A percentile compares a stretch with the other conserved stretches of the same genome.
phyloP scores from a whole-genome alignment of 2,797 vertebrate species.

The Myotis pilosus region DNA sequence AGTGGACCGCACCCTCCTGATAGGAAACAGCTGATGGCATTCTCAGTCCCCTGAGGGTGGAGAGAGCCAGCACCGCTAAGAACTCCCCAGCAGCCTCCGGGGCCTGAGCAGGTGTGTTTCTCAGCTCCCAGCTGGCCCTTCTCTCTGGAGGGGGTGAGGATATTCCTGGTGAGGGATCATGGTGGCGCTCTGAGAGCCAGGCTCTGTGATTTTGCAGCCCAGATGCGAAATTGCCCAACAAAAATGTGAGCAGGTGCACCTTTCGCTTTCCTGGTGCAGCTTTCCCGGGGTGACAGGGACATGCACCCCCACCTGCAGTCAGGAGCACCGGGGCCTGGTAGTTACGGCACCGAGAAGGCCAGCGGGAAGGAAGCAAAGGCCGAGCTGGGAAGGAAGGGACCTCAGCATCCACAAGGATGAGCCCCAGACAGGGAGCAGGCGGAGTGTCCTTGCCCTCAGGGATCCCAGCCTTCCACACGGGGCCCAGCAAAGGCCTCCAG shows the following conservation, averaged over 20 bases:
- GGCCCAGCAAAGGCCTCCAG: neutral
- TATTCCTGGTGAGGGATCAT: neutral
- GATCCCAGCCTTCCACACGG: neutral
- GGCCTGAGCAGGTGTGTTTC: neutral
- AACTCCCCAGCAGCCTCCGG: neutral
- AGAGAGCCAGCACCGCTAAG: neutral
- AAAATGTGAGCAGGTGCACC: neutral
- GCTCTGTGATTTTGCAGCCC: neutral
- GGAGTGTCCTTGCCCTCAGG: neutral
- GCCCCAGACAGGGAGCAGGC: neutral
- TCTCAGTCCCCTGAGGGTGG: accelerated
- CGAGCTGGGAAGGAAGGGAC: neutral
- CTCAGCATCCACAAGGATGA: neutral
- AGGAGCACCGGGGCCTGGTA: neutral
- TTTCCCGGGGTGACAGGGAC: accelerated
- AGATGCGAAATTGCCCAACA: neutral
- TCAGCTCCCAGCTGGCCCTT: neutral
- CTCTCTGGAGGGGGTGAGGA: neutral
- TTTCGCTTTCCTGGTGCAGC: neutral
- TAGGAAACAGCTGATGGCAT: neutral
- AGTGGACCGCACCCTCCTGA: neutral
- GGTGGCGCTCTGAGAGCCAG: neutral
- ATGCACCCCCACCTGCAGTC: neutral
- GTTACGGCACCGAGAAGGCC: neutral
- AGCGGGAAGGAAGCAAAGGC: neutral